Percentiles rank a stretch among this genome's conserved stretches.
These are phyloP conservation scores for Cantharis rufa DNA, from an alignment of 2,888 invertebrate genomes.

Conservation along the genomic window DNA sequence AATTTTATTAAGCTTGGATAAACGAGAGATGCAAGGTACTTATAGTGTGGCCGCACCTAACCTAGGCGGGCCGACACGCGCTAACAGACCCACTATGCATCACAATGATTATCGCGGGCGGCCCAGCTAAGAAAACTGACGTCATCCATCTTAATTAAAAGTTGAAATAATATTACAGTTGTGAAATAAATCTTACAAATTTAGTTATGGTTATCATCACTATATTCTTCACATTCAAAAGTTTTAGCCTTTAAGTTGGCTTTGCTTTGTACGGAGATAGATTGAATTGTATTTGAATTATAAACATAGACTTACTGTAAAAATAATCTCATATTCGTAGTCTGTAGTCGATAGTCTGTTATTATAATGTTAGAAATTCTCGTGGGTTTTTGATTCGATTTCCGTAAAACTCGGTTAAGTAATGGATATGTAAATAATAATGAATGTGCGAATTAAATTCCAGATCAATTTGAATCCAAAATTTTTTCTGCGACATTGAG, in stretches of 20 bases:
- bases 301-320: not conserved
- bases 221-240: not conserved
- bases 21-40: constrained; percentile 42
- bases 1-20: constrained; percentile 31
- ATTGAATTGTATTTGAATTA: not conserved
- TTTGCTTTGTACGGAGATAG: not conserved
- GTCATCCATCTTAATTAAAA: constrained; percentile 45
- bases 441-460: too few relatives aligned
- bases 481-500: too few relatives aligned
- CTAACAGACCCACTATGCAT: constrained; percentile 49
- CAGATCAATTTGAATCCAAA: too few relatives aligned
- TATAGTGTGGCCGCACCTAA: constrained; percentile 49
- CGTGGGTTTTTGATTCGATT: not conserved
- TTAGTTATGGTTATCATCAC: not conserved
- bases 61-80: constrained; percentile 52
- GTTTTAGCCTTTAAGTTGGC: not conserved
- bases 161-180: constrained; percentile 4
- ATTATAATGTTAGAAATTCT: not conserved
- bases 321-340: not conserved
- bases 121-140: constrained; percentile 40
- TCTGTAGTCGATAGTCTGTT: not conserved
- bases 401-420: not conserved
- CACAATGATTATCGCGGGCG: constrained; percentile 49
- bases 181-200: not conserved
- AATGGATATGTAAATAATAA: too few relatives aligned